phyloP scores from a whole-genome alignment of 2,888 invertebrate genomes.

The Colostygia pectinataria region DNA sequence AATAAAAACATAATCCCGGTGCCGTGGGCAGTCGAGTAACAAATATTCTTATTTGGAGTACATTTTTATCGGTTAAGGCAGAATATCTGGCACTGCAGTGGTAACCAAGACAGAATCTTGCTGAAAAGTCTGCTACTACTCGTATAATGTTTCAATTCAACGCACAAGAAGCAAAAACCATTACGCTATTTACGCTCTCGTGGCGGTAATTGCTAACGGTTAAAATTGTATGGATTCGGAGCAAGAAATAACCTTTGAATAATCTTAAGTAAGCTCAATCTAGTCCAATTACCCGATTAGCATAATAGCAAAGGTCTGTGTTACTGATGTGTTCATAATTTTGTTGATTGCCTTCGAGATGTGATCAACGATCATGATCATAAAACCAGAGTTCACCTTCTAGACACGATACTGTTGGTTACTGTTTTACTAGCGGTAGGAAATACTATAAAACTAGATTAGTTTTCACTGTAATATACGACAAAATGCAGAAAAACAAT shows the following conservation, averaged over 20 bases:
- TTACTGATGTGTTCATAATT: constrained; percentile 21
- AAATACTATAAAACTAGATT: too few relatives aligned
- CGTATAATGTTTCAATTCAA: constrained; percentile 4
- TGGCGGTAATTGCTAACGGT: constrained; percentile 26
- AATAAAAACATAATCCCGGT: too few relatives aligned
- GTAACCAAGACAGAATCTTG: too few relatives aligned
- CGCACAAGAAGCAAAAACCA: constrained; percentile 19
- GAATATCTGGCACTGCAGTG: too few relatives aligned
- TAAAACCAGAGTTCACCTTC: constrained; percentile 1
- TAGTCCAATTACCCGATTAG: constrained; percentile 24
- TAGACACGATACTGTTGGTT: neutral
- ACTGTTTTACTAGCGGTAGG: too few relatives aligned
- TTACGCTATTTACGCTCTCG: constrained; percentile 13
- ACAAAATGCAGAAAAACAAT: too few relatives aligned
- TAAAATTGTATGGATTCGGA: constrained; percentile 30
- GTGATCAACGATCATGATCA: constrained; percentile 4
- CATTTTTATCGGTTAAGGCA: too few relatives aligned
- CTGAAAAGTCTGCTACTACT: neutral
- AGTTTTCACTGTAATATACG: too few relatives aligned
- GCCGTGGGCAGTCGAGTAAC: too few relatives aligned
- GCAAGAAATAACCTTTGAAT: constrained; percentile 31
- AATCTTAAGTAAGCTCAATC: constrained; percentile 26
- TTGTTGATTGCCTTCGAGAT: constrained; percentile 19
- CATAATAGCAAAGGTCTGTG: constrained; percentile 21
- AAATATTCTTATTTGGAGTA: too few relatives aligned